These are phyloP conservation scores for Pelodytes ibericus DNA, from an alignment of 2,797 vertebrate genomes.

Conservation along the genomic window DNA sequence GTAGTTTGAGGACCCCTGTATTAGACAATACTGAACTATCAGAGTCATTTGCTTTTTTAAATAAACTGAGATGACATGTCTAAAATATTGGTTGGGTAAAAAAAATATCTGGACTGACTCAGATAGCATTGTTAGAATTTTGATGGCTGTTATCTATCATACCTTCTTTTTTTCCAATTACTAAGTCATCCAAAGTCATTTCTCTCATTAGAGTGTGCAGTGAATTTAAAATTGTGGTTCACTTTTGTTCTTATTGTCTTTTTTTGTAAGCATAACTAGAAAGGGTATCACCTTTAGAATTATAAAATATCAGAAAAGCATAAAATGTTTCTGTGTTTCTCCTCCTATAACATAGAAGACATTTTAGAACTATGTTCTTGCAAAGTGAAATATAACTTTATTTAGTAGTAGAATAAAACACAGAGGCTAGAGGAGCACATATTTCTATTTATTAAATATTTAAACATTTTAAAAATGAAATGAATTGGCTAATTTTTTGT, in stretches of 20 bases:
- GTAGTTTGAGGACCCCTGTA: too few species aligned
- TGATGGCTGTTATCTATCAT: constrained; percentile 30
- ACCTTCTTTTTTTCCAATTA: constrained; percentile 45
- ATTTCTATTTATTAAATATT: too few species aligned
- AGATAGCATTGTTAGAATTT: constrained; percentile 39
- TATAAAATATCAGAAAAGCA: constrained; percentile 20
- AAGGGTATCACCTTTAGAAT: constrained; percentile 20
- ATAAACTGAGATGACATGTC: background rate
- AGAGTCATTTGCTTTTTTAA: too few species aligned
- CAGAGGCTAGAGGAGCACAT: too few species aligned
- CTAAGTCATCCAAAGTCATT: constrained; percentile 12
- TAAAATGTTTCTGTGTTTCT: background rate
- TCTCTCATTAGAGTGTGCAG: constrained; percentile 18
- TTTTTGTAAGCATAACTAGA: constrained; percentile 27
- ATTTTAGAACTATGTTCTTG: too few species aligned
- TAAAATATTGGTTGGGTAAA: background rate
- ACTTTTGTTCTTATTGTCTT: constrained; percentile 37
- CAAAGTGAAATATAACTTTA: too few species aligned
- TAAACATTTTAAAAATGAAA: too few species aligned
- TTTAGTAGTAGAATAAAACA: too few species aligned
- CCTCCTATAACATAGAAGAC: background rate
- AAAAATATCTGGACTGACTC: constrained; percentile 11
- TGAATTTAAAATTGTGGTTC: constrained; percentile 40
- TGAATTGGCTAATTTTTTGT: too few species aligned
- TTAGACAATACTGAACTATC: too few species aligned